Evolutionary conservation across 1,140 invertebrate genomes (phyloP), one percentile per base, ranked within the genome.

Genomic region (Holcopasites calliopsidis): DNA sequence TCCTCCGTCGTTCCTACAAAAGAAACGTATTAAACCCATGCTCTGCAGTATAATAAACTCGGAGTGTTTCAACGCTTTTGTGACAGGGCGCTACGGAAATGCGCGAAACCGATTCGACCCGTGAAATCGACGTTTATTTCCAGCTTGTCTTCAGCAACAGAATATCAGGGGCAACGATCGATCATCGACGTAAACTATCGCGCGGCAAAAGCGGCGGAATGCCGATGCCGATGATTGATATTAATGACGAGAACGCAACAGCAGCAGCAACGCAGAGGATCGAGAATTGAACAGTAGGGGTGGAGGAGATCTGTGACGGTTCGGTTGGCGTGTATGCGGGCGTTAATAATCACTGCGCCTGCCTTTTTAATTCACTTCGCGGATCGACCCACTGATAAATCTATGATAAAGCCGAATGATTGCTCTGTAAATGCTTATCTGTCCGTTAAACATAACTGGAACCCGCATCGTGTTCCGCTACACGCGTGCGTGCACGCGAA

Each of bases 351-450:
- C 79, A 74, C 44, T 74, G 72, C 82, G 65, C 50, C 75, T 86
- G 72, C 77, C 68, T 58, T 79, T 86, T 83, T 84, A 84, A 86
- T 86, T 86, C 84, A 86, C 81, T 84, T 77, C 35, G 69, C 70
- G 76, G 65, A 57, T 64, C 55, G 75, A 75, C 70, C 49, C 66
- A 71, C 52, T 69, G 70, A 79, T 77, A 77, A 78, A 80, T 83
- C 80, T 82, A 80, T 81, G 82, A 85, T 84, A 75, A 72, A 55
- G 35, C 26, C 73, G 76, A 86, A 79, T 73, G 77, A 86, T 85
- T 84, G 78, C 77, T 68, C 77, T 79, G 83, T 80, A 80, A 85
- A 84, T 80, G 81, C 79, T 83, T 85, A 85, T 86, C 84, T 71
- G 58, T 50, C 64, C 82, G 75, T 84, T 79, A 73, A 84, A 70